Conservation (phyloP, 2,888 invertebrate species). For the Cheilosia impressa region DNA sequence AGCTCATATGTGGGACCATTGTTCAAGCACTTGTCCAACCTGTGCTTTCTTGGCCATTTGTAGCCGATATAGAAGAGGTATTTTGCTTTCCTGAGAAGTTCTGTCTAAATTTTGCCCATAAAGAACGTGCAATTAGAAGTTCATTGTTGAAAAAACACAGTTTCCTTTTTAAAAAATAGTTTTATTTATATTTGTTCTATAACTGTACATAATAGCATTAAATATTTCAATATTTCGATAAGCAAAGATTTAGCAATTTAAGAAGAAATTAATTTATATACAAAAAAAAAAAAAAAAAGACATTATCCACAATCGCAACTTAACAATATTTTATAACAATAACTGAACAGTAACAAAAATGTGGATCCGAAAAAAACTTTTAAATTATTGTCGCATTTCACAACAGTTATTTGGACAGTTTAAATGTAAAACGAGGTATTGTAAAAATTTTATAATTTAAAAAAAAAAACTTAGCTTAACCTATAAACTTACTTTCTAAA, state of each 20-base stretch:
- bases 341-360: conserved; percentile 1
- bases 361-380: neutral
- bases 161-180: conserved; percentile 26
- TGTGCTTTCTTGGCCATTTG: no score
- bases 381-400: conserved; percentile 52
- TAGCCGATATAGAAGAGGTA: no score
- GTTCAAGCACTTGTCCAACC: no score
- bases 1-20: no score
- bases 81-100: no score
- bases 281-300: neutral
- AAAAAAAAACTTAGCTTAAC: conserved; percentile 8
- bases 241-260: conserved; percentile 11
- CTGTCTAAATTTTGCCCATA: no score
- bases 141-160: neutral
- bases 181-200: conserved; percentile 63
- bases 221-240: conserved; percentile 19
- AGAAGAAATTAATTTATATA: conserved; percentile 19
- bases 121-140: no score
- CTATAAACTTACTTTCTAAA: conserved; percentile 16
- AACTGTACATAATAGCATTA: conserved; percentile 42
- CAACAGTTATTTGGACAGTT: conserved; percentile 51
- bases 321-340: neutral
- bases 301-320: neutral
- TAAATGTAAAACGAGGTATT: neutral
- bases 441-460: conserved; percentile 3